phyloP scores from a whole-genome alignment of 2,797 vertebrate genomes.

The Anomalospiza imberbis region DNA sequence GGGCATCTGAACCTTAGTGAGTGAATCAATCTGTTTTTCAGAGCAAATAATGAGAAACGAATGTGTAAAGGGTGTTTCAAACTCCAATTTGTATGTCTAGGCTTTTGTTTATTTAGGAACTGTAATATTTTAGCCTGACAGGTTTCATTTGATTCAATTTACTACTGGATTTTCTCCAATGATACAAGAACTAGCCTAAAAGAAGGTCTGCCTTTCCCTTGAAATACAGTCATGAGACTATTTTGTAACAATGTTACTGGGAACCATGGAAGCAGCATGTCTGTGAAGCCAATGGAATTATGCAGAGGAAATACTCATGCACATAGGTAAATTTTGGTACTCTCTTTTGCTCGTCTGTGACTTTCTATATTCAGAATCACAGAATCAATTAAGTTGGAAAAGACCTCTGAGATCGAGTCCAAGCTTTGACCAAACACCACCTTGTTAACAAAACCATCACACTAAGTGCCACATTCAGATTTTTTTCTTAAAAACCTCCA shows the following conservation, averaged over 20 bases:
- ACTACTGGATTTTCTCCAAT: slow-evolving; percentile 31
- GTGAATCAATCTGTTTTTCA: slow-evolving; percentile 6
- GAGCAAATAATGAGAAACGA: slow-evolving; percentile 1
- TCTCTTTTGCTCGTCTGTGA: not conserved
- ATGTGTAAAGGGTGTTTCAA: not conserved
- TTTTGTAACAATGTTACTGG: not conserved
- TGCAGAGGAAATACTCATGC: not conserved
- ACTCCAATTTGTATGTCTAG: not conserved
- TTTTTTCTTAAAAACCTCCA: not conserved
- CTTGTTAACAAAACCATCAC: not conserved
- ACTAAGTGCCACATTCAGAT: not conserved
- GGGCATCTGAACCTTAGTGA: not conserved
- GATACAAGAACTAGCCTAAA: not conserved
- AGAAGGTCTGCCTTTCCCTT: not conserved
- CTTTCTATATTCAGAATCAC: not conserved
- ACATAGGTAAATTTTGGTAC: not conserved
- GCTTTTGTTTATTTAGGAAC: slow-evolving; percentile 19
- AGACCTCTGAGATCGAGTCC: not conserved
- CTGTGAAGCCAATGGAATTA: slow-evolving; percentile 6
- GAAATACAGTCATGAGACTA: not conserved
- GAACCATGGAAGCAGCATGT: not conserved
- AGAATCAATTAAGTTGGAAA: not conserved
- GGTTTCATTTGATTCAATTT: not conserved
- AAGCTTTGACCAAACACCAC: not conserved
- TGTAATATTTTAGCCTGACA: not conserved